Percentiles rank a stretch among this genome's conserved stretches.
These are phyloP conservation scores for Chymomyza caudatula DNA, from an alignment of 2,888 invertebrate genomes.

Conservation along the genomic window DNA sequence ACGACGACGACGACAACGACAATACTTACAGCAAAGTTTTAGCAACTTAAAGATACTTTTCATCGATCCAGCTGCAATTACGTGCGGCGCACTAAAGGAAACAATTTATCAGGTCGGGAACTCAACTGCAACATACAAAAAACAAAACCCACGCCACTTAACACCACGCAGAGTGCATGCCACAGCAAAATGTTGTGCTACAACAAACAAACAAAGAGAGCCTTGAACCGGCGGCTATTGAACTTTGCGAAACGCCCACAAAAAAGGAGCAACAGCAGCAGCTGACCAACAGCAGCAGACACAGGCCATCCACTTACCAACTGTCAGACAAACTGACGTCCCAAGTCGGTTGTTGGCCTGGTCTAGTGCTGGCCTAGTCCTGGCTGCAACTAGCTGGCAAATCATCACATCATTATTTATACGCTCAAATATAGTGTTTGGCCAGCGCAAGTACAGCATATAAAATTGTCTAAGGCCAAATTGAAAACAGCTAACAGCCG, in stretches of 20 bases:
- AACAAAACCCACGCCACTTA: not conserved
- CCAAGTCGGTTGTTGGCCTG: not conserved
- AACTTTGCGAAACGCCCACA: not conserved
- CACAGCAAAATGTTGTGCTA: constrained; percentile 57
- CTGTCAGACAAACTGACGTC: not conserved
- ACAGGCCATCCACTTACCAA: not conserved
- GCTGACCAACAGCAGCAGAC: not conserved
- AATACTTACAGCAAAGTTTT: constrained; percentile 12
- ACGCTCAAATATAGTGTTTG: constrained; percentile 59
- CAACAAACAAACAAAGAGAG: constrained; percentile 44
- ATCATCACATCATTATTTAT: constrained; percentile 69
- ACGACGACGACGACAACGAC: too few species aligned
- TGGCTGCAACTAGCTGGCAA: constrained; percentile 48
- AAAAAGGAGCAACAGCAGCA: constrained; percentile 8
- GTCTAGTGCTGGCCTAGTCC: not conserved
- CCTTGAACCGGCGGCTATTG: not conserved
- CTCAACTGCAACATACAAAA: constrained; percentile 35
- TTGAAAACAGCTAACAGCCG: constrained; percentile 53
- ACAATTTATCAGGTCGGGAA: constrained; percentile 67
- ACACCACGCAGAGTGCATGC: constrained; percentile 58
- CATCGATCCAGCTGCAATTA: constrained; percentile 66
- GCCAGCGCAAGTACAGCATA: constrained; percentile 25
- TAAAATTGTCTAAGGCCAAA: constrained; percentile 47
- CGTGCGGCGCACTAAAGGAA: constrained; percentile 63
- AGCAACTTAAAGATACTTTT: constrained; percentile 58